These are phyloP conservation scores for Falco columbarius DNA, from an alignment of 2,797 vertebrate species.

Conservation along the genomic window DNA sequence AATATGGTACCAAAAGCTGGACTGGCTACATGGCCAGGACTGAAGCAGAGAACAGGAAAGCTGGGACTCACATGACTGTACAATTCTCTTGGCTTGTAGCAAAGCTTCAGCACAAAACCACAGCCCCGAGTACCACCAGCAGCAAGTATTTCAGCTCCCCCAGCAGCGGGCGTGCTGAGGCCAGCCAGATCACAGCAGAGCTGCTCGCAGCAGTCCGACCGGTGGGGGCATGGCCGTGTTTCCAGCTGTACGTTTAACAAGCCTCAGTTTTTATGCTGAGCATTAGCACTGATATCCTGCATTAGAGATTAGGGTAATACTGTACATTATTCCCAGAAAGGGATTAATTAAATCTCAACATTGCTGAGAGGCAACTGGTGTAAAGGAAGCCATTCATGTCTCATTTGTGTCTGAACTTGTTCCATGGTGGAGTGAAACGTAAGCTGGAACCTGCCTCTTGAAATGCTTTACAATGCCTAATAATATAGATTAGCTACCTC, in stretches of 20 bases:
- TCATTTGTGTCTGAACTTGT: not conserved
- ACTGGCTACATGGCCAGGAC: not conserved
- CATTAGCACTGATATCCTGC: conserved; percentile 19
- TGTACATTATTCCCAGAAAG: conserved; percentile 35
- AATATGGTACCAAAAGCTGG: not conserved
- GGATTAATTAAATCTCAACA: conserved; percentile 46
- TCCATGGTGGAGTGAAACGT: not conserved
- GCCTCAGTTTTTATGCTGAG: not conserved
- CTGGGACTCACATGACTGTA: not conserved
- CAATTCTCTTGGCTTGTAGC: not conserved
- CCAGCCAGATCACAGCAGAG: rapidly evolving
- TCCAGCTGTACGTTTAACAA: not conserved
- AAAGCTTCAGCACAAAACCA: not conserved
- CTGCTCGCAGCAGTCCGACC: rapidly evolving
- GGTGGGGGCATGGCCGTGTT: not conserved
- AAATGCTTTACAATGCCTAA: not conserved
- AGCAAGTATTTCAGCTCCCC: not conserved
- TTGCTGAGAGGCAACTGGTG: not conserved
- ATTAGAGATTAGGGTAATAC: not conserved
- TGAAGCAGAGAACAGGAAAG: not conserved
- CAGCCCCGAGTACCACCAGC: not conserved
- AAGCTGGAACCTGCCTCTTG: not conserved
- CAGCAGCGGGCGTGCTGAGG: not conserved
- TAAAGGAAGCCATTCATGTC: conserved; percentile 43
- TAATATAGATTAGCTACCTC: not conserved